Evolutionary conservation across 2,113 vertebrate genomes (phyloP).

Genomic region (Spea bombifrons): DNA sequence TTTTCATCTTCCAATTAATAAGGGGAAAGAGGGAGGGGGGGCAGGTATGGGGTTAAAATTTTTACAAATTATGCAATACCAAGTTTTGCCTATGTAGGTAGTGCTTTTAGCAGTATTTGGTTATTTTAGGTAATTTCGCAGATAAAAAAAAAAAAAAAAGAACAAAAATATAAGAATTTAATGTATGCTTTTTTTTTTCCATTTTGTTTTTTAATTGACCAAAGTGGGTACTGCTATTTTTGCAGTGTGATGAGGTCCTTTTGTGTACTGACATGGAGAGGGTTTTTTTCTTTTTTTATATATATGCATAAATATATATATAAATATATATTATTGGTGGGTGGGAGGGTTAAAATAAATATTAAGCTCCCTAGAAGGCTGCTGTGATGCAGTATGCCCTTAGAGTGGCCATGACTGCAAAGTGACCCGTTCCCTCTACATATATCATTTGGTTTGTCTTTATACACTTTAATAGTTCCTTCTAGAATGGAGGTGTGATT

Average conservation of each 20-base stretch:
- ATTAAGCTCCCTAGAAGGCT: constrained; percentile 79
- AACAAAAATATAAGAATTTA: constrained; percentile 60
- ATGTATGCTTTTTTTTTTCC: constrained; percentile 84
- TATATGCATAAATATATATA: constrained; percentile 67
- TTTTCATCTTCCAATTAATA: constrained; percentile 98
- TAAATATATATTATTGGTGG: constrained; percentile 75
- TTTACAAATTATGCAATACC: constrained; percentile 99
- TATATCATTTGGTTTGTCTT: neutral
- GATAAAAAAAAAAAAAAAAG: constrained; percentile 71
- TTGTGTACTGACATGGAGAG: constrained; percentile 82
- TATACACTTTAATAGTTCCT: neutral
- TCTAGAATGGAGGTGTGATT: neutral
- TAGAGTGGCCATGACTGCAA: constrained; percentile 85
- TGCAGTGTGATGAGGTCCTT: constrained; percentile 97
- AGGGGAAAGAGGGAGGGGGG: constrained; percentile 81
- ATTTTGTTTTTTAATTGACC: constrained; percentile 91
- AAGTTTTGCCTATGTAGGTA: constrained; percentile 99
- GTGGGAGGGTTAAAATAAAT: constrained; percentile 63
- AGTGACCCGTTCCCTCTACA: constrained; percentile 68
- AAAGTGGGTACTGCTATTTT: constrained; percentile 99
- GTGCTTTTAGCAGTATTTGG: constrained; percentile 98
- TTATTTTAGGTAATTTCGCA: constrained; percentile 98
- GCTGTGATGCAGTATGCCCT: constrained; percentile 80
- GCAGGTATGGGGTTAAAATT: constrained; percentile 78
- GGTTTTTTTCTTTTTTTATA: constrained; percentile 73